Evolutionary conservation across 2,888 invertebrate species (phyloP).

Genomic region (Unio delphinus): DNA sequence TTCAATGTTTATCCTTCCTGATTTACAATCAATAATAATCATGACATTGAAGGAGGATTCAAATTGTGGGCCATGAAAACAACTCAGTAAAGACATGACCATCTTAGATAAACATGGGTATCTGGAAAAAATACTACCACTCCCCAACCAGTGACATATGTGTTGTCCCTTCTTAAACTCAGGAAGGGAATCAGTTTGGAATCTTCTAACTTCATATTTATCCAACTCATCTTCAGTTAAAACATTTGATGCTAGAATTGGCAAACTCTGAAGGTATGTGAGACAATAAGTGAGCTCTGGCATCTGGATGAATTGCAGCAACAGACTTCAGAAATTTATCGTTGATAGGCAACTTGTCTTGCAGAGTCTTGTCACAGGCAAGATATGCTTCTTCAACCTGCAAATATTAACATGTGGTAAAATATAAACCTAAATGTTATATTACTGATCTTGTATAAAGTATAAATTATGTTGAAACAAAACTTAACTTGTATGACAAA

Average conservation of each 20-base stretch:
- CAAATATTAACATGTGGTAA: conserved; percentile 1
- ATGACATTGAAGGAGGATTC: conserved; percentile 37
- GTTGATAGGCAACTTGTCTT: conserved; percentile 31
- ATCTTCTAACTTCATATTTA: conserved; percentile 15
- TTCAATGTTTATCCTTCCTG: conserved; percentile 15
- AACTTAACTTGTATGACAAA: too few species aligned
- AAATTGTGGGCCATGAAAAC: conserved; percentile 40
- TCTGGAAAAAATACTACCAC: background rate
- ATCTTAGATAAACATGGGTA: conserved; percentile 21
- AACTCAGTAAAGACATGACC: conserved; percentile 17
- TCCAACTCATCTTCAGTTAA: conserved; percentile 6
- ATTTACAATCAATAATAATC: conserved; percentile 27
- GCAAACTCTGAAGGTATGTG: conserved; percentile 17
- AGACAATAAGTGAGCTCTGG: conserved; percentile 20
- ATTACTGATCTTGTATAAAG: too few species aligned
- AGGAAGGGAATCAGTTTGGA: conserved; percentile 11
- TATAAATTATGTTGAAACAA: too few species aligned
- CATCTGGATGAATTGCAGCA: conserved; percentile 25
- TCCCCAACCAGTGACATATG: conserved; percentile 22
- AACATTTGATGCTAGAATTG: conserved; percentile 10
- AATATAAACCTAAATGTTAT: too few species aligned
- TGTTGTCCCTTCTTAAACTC: conserved; percentile 3
- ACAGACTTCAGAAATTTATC: conserved; percentile 24
- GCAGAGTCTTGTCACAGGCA: conserved; percentile 7
- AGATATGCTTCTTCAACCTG: conserved; percentile 6